Base-by-base conservation (phyloP, 2,888 invertebrate species). In the Orgyia antiqua region DNA sequence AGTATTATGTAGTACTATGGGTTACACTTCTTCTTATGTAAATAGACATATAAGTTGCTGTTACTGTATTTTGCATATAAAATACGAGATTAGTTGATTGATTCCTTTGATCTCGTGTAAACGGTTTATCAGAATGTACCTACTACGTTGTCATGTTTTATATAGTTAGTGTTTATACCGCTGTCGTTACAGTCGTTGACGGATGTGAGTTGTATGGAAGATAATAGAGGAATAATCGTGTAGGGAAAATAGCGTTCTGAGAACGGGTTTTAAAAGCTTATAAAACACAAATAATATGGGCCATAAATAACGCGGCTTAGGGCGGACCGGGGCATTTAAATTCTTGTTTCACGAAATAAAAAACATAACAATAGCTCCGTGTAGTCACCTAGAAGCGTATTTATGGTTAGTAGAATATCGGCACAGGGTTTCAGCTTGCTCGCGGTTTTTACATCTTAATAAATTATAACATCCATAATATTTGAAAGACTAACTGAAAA, bases 341-440 rank as follows among this genome's bases (percentile, higher is more conserved):
- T 59, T 62, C 57, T 71, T 51, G 59, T 71, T 63, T 73, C 71
- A 77, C 61, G 57, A 74, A 79, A 72, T 54, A 64, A 72, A 62
- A 69, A 73, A 79, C 64, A 77, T 67, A 76, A 80, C 60, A 73
- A 66, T 80, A 83, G 82, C 84, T 69, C 65, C 76, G 79, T 83
- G 84, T 84, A 63, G 65, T 80, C 63, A 75, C 87, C 86, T 87
- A 87, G 68, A 87, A 87, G 87, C 87, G 61, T 65, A 60, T 57
- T 73, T 62, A 79, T 71, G 72, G 66, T 72, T 65, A 47, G 68
- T 59, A 50, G 66, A 65, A 52, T 43, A 54, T 65, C 65, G 65
- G 67, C 66, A 66, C 66, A 78, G 72, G 62, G 59, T 74, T 74
- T 69, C 71, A 71, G 71, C 62, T 52, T 33, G 25, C 13, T 27